Base-by-base conservation (phyloP, 2,888 invertebrate genomes). In the Dryomyza anilis region DNA sequence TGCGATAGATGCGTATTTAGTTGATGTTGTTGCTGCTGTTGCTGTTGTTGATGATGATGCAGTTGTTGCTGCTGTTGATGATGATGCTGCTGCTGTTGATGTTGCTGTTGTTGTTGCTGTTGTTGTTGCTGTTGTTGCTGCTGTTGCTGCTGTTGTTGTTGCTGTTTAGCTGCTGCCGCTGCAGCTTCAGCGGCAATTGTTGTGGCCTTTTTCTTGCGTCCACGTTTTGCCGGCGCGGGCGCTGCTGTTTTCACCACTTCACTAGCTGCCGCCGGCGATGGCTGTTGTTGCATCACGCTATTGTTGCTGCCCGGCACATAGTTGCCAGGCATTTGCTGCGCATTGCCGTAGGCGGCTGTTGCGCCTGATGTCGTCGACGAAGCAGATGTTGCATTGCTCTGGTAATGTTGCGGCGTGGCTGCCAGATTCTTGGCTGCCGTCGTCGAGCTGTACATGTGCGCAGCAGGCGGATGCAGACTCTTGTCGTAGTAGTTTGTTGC, bases 381-480 rank as follows among this genome's bases (percentile, higher is more conserved):
- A 7, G 19, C 43, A 1, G 62, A 21, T 1, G 57, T 66, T 0
- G 69, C 56, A 63, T 71, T 72, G 16, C 68, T 14, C 52, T 36
- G 61, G 60, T 73, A 73, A 10, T 70, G 67, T 64, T 72, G 70
- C 1, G 74, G 67, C 16, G 74, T 66, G 3, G 68, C 16, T 14
- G 58, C 16, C 52, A 75, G 63, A 59, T 74, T 74, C 63, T 74
- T 63, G 8, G 67, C 39, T 2, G 70, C 62, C 3, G 76, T 74
- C 21, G 74, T 76, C 25, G 76, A 67, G 66, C 85, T 87, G 72
- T 86, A 88, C 83, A 88, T 86, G 60, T 87, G 87, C 0, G 87
- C 86, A 1, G 87, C 86, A 78, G 87, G 87, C 74, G 87, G 86
- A 43, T 53, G 61, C 79, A 86, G 86, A 27, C 84, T 84, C 76